Evolutionary conservation across 2,888 invertebrate species (phyloP), one percentile per base, ranked within the genome.

Genomic region (Epinotia nisella): DNA sequence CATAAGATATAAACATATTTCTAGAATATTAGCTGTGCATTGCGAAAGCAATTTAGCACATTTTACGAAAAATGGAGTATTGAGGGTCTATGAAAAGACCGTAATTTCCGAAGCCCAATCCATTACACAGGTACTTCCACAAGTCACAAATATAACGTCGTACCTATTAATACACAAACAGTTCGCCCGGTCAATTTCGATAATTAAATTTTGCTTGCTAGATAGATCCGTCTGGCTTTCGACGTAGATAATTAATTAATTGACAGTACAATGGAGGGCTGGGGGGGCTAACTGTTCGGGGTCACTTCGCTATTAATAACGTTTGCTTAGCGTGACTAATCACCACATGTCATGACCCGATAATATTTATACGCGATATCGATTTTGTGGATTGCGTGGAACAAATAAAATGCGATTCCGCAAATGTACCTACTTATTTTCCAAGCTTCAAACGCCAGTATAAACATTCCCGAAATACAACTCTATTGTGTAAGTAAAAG

Each of bases 171-270:
- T 55, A 59, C 45, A 45, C 67, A 67, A 67, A 61, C 56, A 61
- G 4, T 79, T 76, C 78, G 79, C 83, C 81, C 81, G 83, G 82
- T 86, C 84, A 89, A 88, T 90, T 87, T 83, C 80, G 78, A 79
- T 89, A 89, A 90, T 90, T 84, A 89, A 86, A 87, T 87, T 85
- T 82, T 82, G 82, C 81, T 82, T 78, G 75, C 78, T 78, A 78
- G 80, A 81, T 83, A 83, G 74, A 75, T 71, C 76, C 75, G 77
- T 73, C 79, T 75, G 83, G 81, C 82, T 79, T 83, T 85, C 82
- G 78, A 81, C 81, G 80, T 79, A 81, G 87, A 87, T 91, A 91
- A 91, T 91, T 91, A 91, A 91, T 91, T 91, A 91, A 91, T 90
- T 88, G 89, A 87, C 87, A 87, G 82, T 80, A 87, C 87, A 84